Evolutionary conservation across 1,140 invertebrate species (phyloP).

Genomic region (Drosophila mojavensis): DNA sequence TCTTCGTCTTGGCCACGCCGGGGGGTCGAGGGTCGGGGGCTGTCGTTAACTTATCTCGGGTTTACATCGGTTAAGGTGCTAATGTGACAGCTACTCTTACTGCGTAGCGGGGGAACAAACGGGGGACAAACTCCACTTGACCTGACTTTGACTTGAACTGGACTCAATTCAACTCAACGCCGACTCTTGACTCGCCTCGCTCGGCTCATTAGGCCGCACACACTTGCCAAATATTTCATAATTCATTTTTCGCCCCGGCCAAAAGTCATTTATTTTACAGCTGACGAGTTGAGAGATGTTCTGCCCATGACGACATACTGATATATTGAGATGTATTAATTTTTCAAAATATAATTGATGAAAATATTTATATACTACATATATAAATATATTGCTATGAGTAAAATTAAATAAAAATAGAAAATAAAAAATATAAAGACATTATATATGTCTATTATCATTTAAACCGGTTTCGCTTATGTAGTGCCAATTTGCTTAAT

Average conservation of each 20-base stretch:
- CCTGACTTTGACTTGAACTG: constrained; percentile 6
- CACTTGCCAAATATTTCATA: constrained; percentile 71
- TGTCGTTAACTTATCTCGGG: constrained; percentile 76
- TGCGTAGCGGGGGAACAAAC: background rate
- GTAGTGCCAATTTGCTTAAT: too few relatives aligned
- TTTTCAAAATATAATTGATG: background rate
- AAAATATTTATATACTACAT: background rate
- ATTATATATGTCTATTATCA: too few relatives aligned
- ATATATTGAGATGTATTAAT: background rate
- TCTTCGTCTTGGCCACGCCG: constrained; percentile 30
- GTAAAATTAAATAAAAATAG: too few relatives aligned
- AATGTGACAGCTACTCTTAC: constrained; percentile 78
- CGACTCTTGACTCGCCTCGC: background rate
- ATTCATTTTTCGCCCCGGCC: constrained; percentile 56
- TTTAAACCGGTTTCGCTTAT: too few relatives aligned
- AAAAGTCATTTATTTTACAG: constrained; percentile 61
- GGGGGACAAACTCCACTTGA: constrained; percentile 1
- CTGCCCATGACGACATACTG: constrained; percentile 19
- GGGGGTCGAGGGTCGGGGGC: constrained; percentile 43
- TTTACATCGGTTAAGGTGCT: constrained; percentile 74
- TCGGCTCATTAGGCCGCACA: constrained; percentile 53
- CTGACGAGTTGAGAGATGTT: constrained; percentile 26
- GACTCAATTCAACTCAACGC: constrained; percentile 1
- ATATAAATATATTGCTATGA: too few relatives aligned
- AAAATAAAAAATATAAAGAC: too few relatives aligned